A percentile compares a stretch with the other conserved stretches of the same genome.
These are phyloP conservation scores for Agapornis canus DNA, from an alignment of 2,797 vertebrate species.

Conservation along the genomic window DNA sequence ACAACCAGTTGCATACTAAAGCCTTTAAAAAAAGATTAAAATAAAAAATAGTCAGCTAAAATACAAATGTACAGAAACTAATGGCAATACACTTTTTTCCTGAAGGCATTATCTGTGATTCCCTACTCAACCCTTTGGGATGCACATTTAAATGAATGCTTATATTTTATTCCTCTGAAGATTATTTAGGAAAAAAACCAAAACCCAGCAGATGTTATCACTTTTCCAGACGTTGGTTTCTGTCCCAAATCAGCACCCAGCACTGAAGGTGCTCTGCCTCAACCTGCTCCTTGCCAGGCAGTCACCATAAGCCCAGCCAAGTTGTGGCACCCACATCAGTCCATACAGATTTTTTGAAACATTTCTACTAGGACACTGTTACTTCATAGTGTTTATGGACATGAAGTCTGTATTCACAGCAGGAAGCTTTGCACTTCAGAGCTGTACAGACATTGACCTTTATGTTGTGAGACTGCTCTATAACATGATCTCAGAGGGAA, in stretches of 20 bases:
- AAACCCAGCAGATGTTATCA: constrained; percentile 57
- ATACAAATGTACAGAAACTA: constrained; percentile 50
- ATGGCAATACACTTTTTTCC: constrained; percentile 40
- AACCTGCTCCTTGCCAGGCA: constrained; percentile 10
- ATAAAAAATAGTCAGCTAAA: constrained; percentile 30
- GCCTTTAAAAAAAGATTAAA: neutral
- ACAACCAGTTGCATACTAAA: constrained; percentile 60
- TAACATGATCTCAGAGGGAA: neutral
- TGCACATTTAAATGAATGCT: constrained; percentile 68
- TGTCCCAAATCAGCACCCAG: constrained; percentile 45
- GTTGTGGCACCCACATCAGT: accelerated
- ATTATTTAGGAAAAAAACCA: constrained; percentile 65
- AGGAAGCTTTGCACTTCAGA: neutral
- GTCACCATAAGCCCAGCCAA: accelerated
- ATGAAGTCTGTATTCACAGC: neutral
- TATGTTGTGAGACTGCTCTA: neutral
- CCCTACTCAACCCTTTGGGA: constrained; percentile 66
- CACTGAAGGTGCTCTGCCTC: neutral
- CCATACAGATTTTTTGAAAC: accelerated
- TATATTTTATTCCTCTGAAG: constrained; percentile 39
- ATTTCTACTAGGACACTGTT: neutral
- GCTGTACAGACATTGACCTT: accelerated
- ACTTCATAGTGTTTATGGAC: neutral
- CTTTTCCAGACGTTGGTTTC: constrained; percentile 56
- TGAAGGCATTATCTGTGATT: constrained; percentile 74